Base-by-base conservation (phyloP, 2,888 invertebrate species). In the Drosophila testacea region DNA sequence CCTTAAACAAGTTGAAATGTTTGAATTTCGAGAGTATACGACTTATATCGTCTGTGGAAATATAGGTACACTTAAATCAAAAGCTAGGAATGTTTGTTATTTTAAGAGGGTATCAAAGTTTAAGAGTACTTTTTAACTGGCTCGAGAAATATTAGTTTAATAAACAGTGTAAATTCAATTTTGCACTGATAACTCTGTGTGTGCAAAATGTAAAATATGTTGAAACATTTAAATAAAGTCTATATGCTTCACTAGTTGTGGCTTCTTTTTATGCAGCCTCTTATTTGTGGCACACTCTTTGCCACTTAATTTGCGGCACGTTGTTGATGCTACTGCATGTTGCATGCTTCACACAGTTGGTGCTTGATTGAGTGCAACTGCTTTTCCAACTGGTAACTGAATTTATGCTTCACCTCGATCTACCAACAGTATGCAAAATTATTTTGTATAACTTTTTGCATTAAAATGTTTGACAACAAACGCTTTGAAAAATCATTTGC, bases 221-320 rank as follows among this genome's bases (percentile, higher is more conserved):
- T 54, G 69, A 59, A 68, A 42, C 62, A 77, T 77, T 77, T 59
- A 77, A 77, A 77, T 73, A 70, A 67, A 77, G 73, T 68, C 73
- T 73, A 70, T 68, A 73, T 77, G 73, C 77, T 60, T 77, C 70
- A 72, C 52, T 77, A 65, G 77, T 47, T 60, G 46, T 66, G 60
- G 77, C 57, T 67, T 56, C 60, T 62, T 64, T 55, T 57, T 52
- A 7, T 4, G 28, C 32, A 41, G 13, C 38, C 13, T 41, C 56
- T 44, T 57, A 38, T 56, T 27, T 30, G 42, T 42, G 42, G 10
- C 61, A 56, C 61, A 52, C 66, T 62, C 68, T 67, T 77, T 77
- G 77, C 77, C 69, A 77, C 70, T 77, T 73, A 77, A 77, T 77
- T 77, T 73, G 69, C 67, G 63, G 51, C 72, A 69, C 39, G 50